A percentile compares a stretch with the other conserved stretches of the same genome.
Evolutionary conservation across 1,140 invertebrate species (phyloP).

Genomic region (Yoshiicerus persimilis): DNA sequence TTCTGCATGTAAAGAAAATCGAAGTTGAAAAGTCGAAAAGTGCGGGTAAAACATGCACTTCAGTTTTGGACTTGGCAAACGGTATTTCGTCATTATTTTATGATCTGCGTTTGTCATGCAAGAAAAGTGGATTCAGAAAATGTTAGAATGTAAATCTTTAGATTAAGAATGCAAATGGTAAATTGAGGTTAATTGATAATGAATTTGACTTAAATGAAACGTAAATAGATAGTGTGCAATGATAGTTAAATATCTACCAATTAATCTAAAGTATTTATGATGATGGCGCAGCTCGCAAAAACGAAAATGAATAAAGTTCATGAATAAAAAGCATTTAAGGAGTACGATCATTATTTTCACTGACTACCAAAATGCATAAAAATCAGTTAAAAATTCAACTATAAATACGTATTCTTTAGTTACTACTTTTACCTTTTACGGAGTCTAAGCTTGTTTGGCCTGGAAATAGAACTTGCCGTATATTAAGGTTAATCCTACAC

Average conservation of each 20-base stretch:
- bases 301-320: not conserved
- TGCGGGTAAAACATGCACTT: not conserved
- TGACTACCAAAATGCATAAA: too few species aligned
- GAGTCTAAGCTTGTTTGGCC: constrained; percentile 22
- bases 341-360: not conserved
- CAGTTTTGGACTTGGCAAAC: not conserved
- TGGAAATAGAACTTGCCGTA: constrained; percentile 65
- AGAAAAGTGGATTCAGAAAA: not conserved
- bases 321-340: not conserved
- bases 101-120: not conserved
- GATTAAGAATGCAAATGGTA: not conserved
- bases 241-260: not conserved
- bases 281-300: constrained; percentile 17
- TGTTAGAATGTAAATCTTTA: not conserved
- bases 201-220: not conserved
- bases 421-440: not conserved
- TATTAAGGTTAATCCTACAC: constrained; percentile 74
- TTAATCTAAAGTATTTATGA: constrained; percentile 7
- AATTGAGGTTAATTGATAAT: not conserved
- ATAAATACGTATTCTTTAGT: not conserved
- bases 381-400: not conserved
- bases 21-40: not conserved
- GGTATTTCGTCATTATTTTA: not conserved
- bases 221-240: not conserved
- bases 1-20: not conserved